Conservation (phyloP, 2,797 vertebrate species). For the Mormyrops attenuatus region DNA sequence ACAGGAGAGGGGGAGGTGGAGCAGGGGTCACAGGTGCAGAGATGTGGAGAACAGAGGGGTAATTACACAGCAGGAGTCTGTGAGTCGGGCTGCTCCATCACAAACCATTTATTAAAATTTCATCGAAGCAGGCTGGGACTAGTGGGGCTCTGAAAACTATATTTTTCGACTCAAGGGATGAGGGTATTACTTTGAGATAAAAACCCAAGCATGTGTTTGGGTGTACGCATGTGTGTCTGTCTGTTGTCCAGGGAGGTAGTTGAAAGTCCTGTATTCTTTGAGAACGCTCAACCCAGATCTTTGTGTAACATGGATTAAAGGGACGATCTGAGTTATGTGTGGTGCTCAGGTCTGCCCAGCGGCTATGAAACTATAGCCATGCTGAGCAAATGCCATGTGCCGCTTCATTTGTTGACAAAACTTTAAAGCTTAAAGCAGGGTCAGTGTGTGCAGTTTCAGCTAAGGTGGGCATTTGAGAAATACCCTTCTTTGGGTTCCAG, state of each 20-base stretch:
- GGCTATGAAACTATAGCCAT: background rate
- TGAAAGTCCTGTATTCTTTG: background rate
- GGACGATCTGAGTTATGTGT: background rate
- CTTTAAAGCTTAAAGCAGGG: too few relatives aligned
- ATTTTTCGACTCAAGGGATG: background rate
- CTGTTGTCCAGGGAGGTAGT: background rate
- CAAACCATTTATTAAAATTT: constrained; percentile 67
- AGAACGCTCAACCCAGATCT: background rate
- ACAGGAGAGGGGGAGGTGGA: background rate
- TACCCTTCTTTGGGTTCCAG: background rate
- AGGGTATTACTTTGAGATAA: background rate
- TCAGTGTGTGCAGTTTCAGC: background rate
- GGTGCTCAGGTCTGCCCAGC: background rate
- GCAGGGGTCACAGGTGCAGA: constrained; percentile 47
- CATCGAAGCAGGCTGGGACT: constrained; percentile 52
- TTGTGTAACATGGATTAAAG: background rate
- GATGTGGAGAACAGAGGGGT: constrained; percentile 38
- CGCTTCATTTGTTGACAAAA: background rate
- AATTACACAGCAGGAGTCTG: constrained; percentile 64
- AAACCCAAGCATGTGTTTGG: background rate
- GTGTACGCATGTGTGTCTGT: background rate
- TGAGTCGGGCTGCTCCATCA: constrained; percentile 61
- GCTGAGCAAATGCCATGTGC: background rate
- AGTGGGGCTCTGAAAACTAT: constrained; percentile 27
- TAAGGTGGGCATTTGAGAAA: background rate